Base-by-base conservation (phyloP, 2,888 invertebrate genomes). In the Oxystoma pomonae region DNA sequence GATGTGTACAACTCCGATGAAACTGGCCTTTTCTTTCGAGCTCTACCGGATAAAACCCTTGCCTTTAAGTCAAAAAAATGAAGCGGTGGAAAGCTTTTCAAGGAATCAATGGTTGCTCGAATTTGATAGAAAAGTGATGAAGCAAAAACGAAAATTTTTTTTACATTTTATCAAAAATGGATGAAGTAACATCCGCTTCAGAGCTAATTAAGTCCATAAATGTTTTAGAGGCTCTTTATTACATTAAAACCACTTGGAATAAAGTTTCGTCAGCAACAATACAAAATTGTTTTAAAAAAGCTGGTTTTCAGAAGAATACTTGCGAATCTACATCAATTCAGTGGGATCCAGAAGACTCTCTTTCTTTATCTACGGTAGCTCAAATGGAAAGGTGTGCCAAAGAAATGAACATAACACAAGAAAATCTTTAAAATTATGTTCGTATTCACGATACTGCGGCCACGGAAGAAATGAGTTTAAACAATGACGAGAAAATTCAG, bases 151-250 rank as follows among this genome's bases (percentile, higher is more conserved):
- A 50, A 50, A 50, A 50, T 12, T 50, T 50, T 50, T 50, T 12
- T 50, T 50, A 50, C 50, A 50, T 50, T 50, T 50, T 50, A 50
- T 50, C 50, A 50, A 50, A n/a, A n/a, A n/a, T n/a, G n/a, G n/a
- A n/a, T n/a, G n/a, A n/a, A n/a, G 50, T 50, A 50, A 50, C n/a
- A n/a, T 50, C 50, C 50, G 50, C 50, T 9, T 50, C 50, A 50
- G 50, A 50, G 9, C n/a, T 50, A 50, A n/a, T n/a, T 12, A 50
- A 50, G 50, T n/a, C 50, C n/a, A n/a, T 50, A 50, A 50, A 50
- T 50, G n/a, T 50, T 50, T 50, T 50, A 50, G 50, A 50, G n/a
- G 50, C 50, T n/a, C n/a, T n/a, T n/a, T n/a, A n/a, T n/a, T n/a
- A n/a, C n/a, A 50, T n/a, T 50, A 50, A 50, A n/a, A 12, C 50